Base-by-base conservation (phyloP, 2,113 vertebrate genomes). In the Aleadryas rufinucha region DNA sequence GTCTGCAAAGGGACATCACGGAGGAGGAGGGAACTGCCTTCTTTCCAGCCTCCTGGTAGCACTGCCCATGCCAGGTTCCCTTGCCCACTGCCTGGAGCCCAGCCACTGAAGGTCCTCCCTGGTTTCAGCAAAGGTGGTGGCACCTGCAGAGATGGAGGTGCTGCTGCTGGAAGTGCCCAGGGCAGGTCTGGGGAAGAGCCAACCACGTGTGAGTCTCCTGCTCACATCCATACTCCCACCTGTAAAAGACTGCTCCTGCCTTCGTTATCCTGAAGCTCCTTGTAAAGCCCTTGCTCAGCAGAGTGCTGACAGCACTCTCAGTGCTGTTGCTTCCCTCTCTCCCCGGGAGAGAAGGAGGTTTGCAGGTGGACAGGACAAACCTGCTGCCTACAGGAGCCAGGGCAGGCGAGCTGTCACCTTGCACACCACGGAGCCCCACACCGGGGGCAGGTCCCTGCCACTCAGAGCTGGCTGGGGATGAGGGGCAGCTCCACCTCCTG, bases 401-500 rank as follows among this genome's bases (percentile, higher is more conserved):
- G 53, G 21, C 9, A 15, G 28, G 26, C 0, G 3, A 76, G 33
- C 50, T 53, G 16, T 59, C 57, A 91, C 79, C 87, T 61, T 49
- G 31, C 72, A 84, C 1, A 2, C 61, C 35, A 68, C 4, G 2
- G 61, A 91, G 39, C 50, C 53, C 37, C 1, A 3, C 21, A 33
- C 10, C 0, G 0, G 5, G 2, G 35, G 39, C 72, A 90, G 59
- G n/a, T 53, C 65, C 61, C 28, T 18, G 35, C 21, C 59, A 17
- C 50, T 39, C 33, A 83, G 23, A 16, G 42, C 33, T 39, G 49
- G 12, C 49, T 35, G 20, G 54, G 14, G 1, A 22, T 2, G 17
- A 94, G 76, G 47, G 80, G 53, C 45, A 97, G 59, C 45, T 84
- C 52, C 52, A 89, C 9, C 41, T 90, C 72, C 76, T 57, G 59